A percentile compares a stretch with the other conserved stretches of the same genome.
phyloP scores from a whole-genome alignment of 2,888 invertebrate species.

The Agrochola litura region DNA sequence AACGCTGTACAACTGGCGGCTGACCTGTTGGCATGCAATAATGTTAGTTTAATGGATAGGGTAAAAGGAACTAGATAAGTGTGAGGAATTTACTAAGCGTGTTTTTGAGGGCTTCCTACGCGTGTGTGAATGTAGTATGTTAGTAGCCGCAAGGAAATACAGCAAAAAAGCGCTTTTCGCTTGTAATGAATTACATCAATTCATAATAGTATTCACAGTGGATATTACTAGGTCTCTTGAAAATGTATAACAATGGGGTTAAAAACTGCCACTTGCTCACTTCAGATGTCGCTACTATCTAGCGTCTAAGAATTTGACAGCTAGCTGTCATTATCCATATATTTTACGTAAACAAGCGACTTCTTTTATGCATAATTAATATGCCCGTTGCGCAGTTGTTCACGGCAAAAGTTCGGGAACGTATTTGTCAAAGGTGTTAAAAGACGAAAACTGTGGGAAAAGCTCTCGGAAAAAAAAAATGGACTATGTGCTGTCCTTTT shows the following conservation, averaged over 20 bases:
- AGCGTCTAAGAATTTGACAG: too few species aligned
- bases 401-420: too few species aligned
- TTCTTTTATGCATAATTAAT: too few species aligned
- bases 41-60: neutral
- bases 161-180: constrained; percentile 5
- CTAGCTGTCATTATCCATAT: too few species aligned
- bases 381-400: too few species aligned
- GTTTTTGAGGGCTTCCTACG: constrained; percentile 15
- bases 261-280: too few species aligned
- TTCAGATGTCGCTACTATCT: too few species aligned
- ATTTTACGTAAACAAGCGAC: too few species aligned
- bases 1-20: neutral
- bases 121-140: neutral
- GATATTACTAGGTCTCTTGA: neutral
- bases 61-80: neutral
- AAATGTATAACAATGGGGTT: neutral
- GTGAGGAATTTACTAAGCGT: neutral
- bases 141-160: neutral
- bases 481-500: too few species aligned
- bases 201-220: neutral
- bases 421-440: too few species aligned
- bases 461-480: too few species aligned
- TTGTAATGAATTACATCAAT: constrained; percentile 1
- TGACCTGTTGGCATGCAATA: constrained; percentile 14
- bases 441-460: too few species aligned